Evolutionary conservation across 2,888 invertebrate genomes (phyloP).

Genomic region (Callyntrura guangdongensis): DNA sequence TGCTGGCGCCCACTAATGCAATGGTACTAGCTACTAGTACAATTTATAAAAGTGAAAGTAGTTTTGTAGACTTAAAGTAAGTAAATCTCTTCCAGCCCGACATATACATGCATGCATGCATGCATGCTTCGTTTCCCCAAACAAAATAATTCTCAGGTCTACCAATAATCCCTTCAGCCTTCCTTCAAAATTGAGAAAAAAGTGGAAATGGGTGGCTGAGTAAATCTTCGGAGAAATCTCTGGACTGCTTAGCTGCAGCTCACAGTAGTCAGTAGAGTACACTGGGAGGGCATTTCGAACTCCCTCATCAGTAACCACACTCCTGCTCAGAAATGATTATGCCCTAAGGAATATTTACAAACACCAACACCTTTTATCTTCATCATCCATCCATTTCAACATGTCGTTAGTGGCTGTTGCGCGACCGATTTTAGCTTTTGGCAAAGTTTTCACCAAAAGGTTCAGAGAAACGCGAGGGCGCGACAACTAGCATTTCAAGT

Average conservation of each 20-base stretch:
- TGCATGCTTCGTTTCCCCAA: background rate
- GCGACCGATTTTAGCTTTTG: background rate
- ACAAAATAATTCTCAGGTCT: slow-evolving; percentile 39
- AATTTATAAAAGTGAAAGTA: background rate
- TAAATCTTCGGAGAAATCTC: slow-evolving; percentile 33
- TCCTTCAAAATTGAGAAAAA: slow-evolving; percentile 58
- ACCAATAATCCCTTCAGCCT: slow-evolving; percentile 30
- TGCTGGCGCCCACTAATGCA: background rate
- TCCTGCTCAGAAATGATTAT: slow-evolving; percentile 46
- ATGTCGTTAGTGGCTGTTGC: slow-evolving; percentile 13
- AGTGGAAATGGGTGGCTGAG: slow-evolving; percentile 36
- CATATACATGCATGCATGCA: background rate
- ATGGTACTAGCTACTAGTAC: background rate
- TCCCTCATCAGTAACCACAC: background rate
- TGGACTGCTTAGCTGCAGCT: background rate
- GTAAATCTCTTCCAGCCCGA: slow-evolving; percentile 29
- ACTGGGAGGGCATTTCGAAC: background rate
- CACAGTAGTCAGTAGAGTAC: background rate
- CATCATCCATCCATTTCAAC: slow-evolving; percentile 58
- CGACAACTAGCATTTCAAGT: background rate
- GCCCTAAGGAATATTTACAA: slow-evolving; percentile 57
- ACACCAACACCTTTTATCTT: slow-evolving; percentile 60
- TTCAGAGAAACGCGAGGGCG: background rate
- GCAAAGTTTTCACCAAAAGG: background rate
- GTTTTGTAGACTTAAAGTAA: background rate